Base-by-base conservation (phyloP, 2,797 vertebrate genomes). In the Dryobates pubescens region DNA sequence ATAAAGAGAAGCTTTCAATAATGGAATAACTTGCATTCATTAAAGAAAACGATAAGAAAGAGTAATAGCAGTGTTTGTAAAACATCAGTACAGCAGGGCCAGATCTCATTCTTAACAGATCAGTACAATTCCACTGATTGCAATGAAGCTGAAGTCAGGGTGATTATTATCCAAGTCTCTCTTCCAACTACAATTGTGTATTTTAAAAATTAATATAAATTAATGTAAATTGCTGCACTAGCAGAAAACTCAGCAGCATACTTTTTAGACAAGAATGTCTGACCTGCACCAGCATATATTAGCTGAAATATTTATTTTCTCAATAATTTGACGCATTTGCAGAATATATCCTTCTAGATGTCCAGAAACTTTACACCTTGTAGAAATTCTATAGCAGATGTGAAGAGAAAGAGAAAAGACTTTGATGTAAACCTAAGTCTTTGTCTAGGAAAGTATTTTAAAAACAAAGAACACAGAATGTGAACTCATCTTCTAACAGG, bases 1-100 rank as follows among this genome's bases (percentile, higher is more conserved):
- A 67, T 88, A 34, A 88, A 67, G 81, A 34, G 27, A 77, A 80
- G 54, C 36, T 85, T 94, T 89, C 74, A 88, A 56, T 54, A 74
- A 22, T 58, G n/a, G 23, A 64, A 82, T 77, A 88, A 43, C 10
- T 8, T 6, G 1, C 29, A 58, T 90, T 73, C 22, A 26, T 71
- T 78, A 67, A 84, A 27, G 13, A 86, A 89, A 18, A 69, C 13
- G 22, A 34, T 58, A 47, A 92, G 56, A 34, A 67, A 70, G 56
- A 88, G 20, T 70, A 67, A 53, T 29, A 65, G 7, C 18, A 82
- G 29, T 74, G 16, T 76, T 84, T 77, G 71, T 74, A 49, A 65
- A 73, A 54, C 24, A 54, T 7, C 7, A 17, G 24, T 32, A 32
- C 19, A 69, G 19, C 27, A 75, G 36, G 17, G 56, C 32, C 38